These are phyloP conservation scores for Dascyllus trimaculatus DNA, from an alignment of 2,113 vertebrate species.

Conservation along the genomic window DNA sequence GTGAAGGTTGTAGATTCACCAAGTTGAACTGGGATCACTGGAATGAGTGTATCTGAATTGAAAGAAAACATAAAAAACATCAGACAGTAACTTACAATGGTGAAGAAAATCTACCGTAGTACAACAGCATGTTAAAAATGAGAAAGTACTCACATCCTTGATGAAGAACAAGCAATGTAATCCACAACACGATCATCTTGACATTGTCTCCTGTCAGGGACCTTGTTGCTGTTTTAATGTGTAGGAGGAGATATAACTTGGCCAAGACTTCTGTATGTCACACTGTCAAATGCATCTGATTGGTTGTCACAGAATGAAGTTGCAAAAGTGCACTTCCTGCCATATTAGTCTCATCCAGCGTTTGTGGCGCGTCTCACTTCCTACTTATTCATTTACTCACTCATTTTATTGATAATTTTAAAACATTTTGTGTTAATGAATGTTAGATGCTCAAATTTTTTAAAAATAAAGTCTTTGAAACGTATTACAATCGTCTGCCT, in stretches of 20 bases:
- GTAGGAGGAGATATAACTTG: neutral
- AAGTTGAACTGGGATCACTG: too few species aligned
- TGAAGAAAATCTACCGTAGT: neutral
- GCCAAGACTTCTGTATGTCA: neutral
- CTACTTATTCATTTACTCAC: too few species aligned
- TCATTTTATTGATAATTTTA: too few species aligned
- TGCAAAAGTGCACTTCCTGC: too few species aligned
- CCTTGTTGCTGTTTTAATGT: neutral
- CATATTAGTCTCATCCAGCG: neutral
- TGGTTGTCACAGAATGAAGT: constrained; percentile 20
- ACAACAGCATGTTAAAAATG: neutral
- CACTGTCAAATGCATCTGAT: neutral
- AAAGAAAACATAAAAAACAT: neutral
- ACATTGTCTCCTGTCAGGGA: neutral
- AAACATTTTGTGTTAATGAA: too few species aligned
- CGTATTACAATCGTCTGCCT: too few species aligned
- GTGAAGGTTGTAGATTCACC: neutral
- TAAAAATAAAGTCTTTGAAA: too few species aligned
- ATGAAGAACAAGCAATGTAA: constrained; percentile 16
- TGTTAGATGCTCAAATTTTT: too few species aligned
- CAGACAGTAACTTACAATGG: neutral
- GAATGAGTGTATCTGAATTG: too few species aligned
- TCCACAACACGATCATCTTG: constrained; percentile 29
- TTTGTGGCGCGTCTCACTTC: too few species aligned
- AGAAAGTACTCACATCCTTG: constrained; percentile 18